These are phyloP conservation scores for Dyspetes luteomarginatus DNA, from an alignment of 2,888 invertebrate genomes.

Conservation along the genomic window DNA sequence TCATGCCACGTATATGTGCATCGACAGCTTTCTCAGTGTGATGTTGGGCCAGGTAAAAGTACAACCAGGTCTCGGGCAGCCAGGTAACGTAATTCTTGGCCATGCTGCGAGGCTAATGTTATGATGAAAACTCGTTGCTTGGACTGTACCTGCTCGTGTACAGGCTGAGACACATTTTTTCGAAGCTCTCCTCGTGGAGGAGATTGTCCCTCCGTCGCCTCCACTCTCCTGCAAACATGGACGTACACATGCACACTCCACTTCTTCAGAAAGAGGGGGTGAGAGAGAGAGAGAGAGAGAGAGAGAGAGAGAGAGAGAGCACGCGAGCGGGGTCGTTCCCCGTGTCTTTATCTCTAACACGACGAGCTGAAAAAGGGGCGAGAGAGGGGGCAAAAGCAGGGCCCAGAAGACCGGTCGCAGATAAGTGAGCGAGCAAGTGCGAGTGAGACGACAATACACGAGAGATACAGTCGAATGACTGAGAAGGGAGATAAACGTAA, in stretches of 20 bases:
- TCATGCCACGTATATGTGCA: not conserved
- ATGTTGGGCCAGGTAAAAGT: constrained; percentile 34
- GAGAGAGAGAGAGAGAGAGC: constrained; percentile 33
- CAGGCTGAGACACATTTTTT: constrained; percentile 82
- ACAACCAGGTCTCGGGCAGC: constrained; percentile 62
- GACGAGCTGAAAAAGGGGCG: constrained; percentile 28
- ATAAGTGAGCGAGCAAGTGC: constrained; percentile 31
- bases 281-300: constrained; percentile 2
- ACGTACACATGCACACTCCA: constrained; percentile 16
- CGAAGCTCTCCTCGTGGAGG: constrained; percentile 69
- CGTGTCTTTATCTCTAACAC: constrained; percentile 63
- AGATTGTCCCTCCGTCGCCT: constrained; percentile 52
- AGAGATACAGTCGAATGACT: not conserved
- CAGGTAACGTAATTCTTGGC: constrained; percentile 37
- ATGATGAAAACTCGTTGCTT: constrained; percentile 77
- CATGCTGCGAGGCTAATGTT: constrained; percentile 74
- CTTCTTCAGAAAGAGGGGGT: not conserved
- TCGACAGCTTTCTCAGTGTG: not conserved
- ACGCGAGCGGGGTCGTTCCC: constrained; percentile 62
- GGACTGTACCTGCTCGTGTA: constrained; percentile 81
- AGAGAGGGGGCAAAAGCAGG: constrained; percentile 9
- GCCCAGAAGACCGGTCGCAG: constrained; percentile 4
- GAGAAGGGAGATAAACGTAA: constrained; percentile 21
- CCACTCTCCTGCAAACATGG: constrained; percentile 33
- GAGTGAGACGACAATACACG: constrained; percentile 1